Conservation (phyloP, 2,888 invertebrate genomes). For the Xylophagus ater region DNA sequence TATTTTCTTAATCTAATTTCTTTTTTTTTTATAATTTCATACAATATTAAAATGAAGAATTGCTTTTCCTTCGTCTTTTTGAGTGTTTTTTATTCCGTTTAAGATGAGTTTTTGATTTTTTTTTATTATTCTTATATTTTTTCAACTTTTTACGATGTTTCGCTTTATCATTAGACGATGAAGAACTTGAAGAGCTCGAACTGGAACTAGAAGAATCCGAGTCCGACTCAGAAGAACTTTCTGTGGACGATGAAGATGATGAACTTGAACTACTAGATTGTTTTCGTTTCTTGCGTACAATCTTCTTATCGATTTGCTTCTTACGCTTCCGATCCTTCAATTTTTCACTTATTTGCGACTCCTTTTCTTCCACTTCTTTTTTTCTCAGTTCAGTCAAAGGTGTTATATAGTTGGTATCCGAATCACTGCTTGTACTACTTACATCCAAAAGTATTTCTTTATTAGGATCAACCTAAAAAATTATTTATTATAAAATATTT, state of each 20-base stretch:
- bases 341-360: slow-evolving; percentile 24
- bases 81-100: too few species aligned
- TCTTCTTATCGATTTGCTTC: slow-evolving; percentile 16
- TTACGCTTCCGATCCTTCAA: slow-evolving; percentile 16
- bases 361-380: slow-evolving; percentile 61
- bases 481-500: neutral
- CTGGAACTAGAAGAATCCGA: slow-evolving; percentile 6
- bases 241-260: neutral
- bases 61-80: too few species aligned
- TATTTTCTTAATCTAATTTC: too few species aligned
- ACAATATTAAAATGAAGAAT: too few species aligned
- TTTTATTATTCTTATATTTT: too few species aligned
- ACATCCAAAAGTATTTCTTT: slow-evolving; percentile 88
- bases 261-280: slow-evolving; percentile 1
- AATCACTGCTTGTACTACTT: slow-evolving; percentile 88
- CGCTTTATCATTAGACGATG: too few species aligned
- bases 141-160: too few species aligned
- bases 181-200: too few species aligned
- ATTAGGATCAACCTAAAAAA: slow-evolving; percentile 65
- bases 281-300: slow-evolving; percentile 17
- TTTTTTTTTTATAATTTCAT: too few species aligned
- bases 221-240: slow-evolving; percentile 1
- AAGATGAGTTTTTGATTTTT: too few species aligned
- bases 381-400: slow-evolving; percentile 71
- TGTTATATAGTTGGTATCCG: slow-evolving; percentile 66